Evolutionary conservation across 2,797 vertebrate genomes (phyloP), one percentile per base, ranked within the genome.

Genomic region (Choloepus didactylus): DNA sequence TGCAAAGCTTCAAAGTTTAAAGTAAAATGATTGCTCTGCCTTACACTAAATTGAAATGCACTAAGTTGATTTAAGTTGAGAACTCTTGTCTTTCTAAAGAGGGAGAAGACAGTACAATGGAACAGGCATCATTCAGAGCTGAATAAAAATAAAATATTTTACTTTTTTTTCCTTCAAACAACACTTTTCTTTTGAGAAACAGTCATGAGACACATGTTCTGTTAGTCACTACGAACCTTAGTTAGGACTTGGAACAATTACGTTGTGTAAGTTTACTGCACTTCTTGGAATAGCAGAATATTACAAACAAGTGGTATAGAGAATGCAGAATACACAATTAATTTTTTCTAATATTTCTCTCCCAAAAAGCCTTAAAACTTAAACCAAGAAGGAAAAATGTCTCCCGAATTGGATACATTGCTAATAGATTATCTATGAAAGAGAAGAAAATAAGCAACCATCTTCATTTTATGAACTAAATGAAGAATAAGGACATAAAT

Each of bases 81-180:
- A 60, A 62, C 14, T 60, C 21, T 56, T 83, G 2, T n/a, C 44
- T 81, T 77, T 91, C 38, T 77, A 77, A 54, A 18, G 29, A 72
- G 49, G 9, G n/a, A 59, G 44, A 18, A 77, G n/a, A 76, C 81
- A 31, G 11, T n/a, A 19, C 19, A 54, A 82, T 49, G 35, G 19
- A 67, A 79, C 0, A 81, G 31, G 19, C 18, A 44, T 87, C 23
- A 56, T 62, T 70, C 27, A 67, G 77, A 90, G 41, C 12, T 23
- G 31, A 92, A 86, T 59, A 67, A 95, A 91, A 93, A 67, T 4
- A 49, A 75, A 81, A 3, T 18, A 60, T 84, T 87, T 93, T 86
- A 54, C 51, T 21, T 83, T 25, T 79, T 46, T 16, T 5, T 2
- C 41, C 16, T 89, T 38, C 18, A 85, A 64, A 41, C 5, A 54